These are phyloP conservation scores for Camptogramma bilineatum DNA, from an alignment of 2,888 invertebrate species.

Conservation along the genomic window DNA sequence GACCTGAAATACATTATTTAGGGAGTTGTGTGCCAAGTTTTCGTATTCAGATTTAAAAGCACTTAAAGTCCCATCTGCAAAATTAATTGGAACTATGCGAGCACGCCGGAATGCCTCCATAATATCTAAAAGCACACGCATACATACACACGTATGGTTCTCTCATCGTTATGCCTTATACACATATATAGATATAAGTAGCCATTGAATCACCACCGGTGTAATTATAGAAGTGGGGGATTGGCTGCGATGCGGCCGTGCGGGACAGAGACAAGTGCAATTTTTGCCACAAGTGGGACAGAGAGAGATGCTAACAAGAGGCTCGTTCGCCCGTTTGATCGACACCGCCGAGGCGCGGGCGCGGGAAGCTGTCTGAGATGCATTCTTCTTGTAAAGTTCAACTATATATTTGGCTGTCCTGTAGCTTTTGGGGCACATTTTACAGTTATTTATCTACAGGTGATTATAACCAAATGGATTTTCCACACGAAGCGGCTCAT, in stretches of 20 bases:
- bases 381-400: slow-evolving; percentile 84
- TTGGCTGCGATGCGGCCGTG: slow-evolving; percentile 82
- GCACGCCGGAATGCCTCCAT: slow-evolving; percentile 66
- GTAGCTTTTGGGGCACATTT: slow-evolving; percentile 58
- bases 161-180: slow-evolving; percentile 79
- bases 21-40: slow-evolving; percentile 15
- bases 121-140: slow-evolving; percentile 76
- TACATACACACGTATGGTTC: slow-evolving; percentile 76
- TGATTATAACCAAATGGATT: slow-evolving; percentile 46
- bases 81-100: slow-evolving; percentile 67
- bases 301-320: slow-evolving; percentile 81
- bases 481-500: slow-evolving; percentile 26
- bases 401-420: slow-evolving; percentile 81
- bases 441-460: slow-evolving; percentile 71
- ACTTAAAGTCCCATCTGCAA: slow-evolving; percentile 57
- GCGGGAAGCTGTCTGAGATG: slow-evolving; percentile 80
- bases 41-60: slow-evolving; percentile 37
- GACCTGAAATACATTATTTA: slow-evolving; percentile 6
- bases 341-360: slow-evolving; percentile 82
- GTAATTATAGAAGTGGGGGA: slow-evolving; percentile 86
- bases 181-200: slow-evolving; percentile 81
- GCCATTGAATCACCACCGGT: slow-evolving; percentile 86
- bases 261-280: slow-evolving; percentile 64
- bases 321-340: slow-evolving; percentile 85
- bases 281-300: slow-evolving; percentile 58